phyloP scores from a whole-genome alignment of 2,888 invertebrate species.

The Chloromyia formosa region DNA sequence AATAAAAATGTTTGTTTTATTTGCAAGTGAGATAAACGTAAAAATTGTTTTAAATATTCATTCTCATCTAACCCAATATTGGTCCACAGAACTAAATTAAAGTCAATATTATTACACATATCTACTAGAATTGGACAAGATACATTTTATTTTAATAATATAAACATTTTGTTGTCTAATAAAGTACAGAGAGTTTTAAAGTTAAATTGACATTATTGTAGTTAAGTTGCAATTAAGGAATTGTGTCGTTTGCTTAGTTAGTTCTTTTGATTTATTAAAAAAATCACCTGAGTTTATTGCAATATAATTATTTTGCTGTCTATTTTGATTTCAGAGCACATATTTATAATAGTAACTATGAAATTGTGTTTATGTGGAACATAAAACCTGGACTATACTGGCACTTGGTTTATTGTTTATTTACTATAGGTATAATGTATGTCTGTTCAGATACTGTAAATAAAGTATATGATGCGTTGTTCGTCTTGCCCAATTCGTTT shows the following conservation, averaged over 20 bases:
- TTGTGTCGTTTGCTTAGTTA: slow-evolving; percentile 11
- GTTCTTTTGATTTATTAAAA: slow-evolving; percentile 4
- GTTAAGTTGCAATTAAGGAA: background rate
- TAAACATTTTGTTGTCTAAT: background rate
- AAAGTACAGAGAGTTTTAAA: background rate
- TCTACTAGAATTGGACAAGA: slow-evolving; percentile 35
- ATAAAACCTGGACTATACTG: slow-evolving; percentile 31
- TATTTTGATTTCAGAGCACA: slow-evolving; percentile 12
- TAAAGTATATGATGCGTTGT: background rate
- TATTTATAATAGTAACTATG: slow-evolving; percentile 1
- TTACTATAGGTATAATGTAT: background rate
- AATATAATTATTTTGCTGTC: background rate
- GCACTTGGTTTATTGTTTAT: slow-evolving; percentile 21
- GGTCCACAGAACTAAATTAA: slow-evolving; percentile 24
- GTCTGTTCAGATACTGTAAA: background rate
- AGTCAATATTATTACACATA: slow-evolving; percentile 28
- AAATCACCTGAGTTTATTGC: slow-evolving; percentile 31
- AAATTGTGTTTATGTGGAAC: slow-evolving; percentile 5
- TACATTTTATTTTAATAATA: background rate
- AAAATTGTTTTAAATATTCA: slow-evolving; percentile 1
- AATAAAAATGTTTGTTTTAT: background rate
- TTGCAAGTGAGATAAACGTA: background rate
- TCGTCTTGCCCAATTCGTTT: slow-evolving; percentile 28
- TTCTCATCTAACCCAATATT: slow-evolving; percentile 17
- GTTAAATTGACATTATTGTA: background rate